Evolutionary conservation across 2,888 invertebrate genomes (phyloP), one percentile per base, ranked within the genome.

Genomic region (Dynastes tityus): DNA sequence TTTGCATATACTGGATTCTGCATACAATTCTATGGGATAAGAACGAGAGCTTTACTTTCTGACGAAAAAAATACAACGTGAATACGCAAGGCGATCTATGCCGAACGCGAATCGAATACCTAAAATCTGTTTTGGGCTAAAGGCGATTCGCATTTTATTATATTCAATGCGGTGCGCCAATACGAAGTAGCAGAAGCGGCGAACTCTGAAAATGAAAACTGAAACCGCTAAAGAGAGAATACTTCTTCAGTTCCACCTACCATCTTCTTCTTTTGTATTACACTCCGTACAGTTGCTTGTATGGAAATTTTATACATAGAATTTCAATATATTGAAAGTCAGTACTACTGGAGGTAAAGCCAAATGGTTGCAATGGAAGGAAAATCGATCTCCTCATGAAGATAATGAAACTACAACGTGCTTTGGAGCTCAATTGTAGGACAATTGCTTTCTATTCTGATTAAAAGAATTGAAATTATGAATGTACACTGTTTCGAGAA

Each of bases 121-220:
- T 58, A 58, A 58, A 58, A 58, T 58, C 27, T 58, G 55, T 8
- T 16, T 16, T 6, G 6, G 55, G 22, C 22, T 16, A 16, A 16
- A 22, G 55, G 22, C 55, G 55, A 58, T 58, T 58, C 55, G 55
- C 16, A 22, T 58, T 58, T 58, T 22, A 58, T 58, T 58, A 58
- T 16, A 58, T 58, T 22, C 16, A 22, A 58, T 58, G 55, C 55
- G 55, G 55, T 58, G 55, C 22, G 55, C 55, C 13, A 16, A 22
- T 22, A 22, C 6, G 55, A 6, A 58, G 9, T 58, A 16, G 55
- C 13, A 22, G 55, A 37, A 37, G 22, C 22, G 22, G 22, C 53
- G 22, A 16, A 58, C 55, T 58, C 22, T 27, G 22, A 22, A 58
- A 58, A 58, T 58, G 55, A 58, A 45, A 58, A 58, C 55, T 58